Evolutionary conservation across 2,797 vertebrate species (phyloP).

Genomic region (Girardinus metallicus): DNA sequence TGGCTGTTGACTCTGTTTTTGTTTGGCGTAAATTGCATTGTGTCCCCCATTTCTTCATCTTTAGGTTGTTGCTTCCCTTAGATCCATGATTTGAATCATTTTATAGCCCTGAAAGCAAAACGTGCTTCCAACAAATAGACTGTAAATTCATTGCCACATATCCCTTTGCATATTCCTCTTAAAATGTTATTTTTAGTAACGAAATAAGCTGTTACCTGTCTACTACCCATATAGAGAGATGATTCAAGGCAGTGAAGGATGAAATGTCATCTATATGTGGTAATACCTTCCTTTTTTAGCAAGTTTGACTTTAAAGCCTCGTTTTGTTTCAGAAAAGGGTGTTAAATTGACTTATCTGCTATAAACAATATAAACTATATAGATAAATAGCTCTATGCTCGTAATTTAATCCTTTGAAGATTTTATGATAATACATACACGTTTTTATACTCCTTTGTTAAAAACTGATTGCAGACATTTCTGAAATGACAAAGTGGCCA

Average conservation of each 20-base stretch:
- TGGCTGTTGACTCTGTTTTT: background rate
- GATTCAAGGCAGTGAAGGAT: background rate
- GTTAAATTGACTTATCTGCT: background rate
- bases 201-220: background rate
- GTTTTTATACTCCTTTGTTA: background rate
- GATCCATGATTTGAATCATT: background rate
- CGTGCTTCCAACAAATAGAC: background rate
- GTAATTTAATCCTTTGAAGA: background rate
- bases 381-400: too few species aligned
- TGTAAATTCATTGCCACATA: background rate
- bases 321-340: background rate
- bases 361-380: background rate
- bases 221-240: background rate
- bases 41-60: background rate
- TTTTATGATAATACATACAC: background rate
- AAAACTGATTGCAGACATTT: background rate
- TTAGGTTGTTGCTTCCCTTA: background rate
- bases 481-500: slow-evolving; percentile 15
- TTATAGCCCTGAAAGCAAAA: background rate
- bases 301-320: background rate
- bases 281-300: background rate
- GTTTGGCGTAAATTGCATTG: background rate
- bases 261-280: background rate
- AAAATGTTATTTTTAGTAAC: background rate
- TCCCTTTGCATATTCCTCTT: background rate